These are phyloP conservation scores for Celastrina argiolus DNA, from an alignment of 2,888 invertebrate genomes.

Conservation along the genomic window DNA sequence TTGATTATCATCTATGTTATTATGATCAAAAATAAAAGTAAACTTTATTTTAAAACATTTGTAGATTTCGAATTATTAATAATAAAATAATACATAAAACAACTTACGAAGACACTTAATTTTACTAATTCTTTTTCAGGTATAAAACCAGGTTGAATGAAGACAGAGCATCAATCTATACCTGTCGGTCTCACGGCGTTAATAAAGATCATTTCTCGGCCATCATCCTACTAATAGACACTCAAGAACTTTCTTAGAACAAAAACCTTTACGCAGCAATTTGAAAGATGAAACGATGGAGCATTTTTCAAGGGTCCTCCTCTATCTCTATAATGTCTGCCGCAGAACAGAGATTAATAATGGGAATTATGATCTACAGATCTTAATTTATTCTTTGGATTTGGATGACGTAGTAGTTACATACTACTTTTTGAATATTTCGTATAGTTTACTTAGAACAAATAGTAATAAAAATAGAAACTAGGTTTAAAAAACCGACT, in stretches of 20 bases:
- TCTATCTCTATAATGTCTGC: conserved; percentile 3
- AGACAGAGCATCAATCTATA: conserved; percentile 27
- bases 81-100: too few relatives aligned
- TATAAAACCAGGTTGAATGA: background rate
- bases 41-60: too few relatives aligned
- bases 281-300: conserved; percentile 23
- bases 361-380: background rate
- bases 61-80: too few relatives aligned
- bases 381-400: background rate
- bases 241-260: conserved; percentile 24
- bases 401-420: background rate
- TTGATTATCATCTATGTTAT: too few relatives aligned
- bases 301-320: conserved; percentile 23
- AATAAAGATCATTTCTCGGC: conserved; percentile 24
- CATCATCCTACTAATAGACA: conserved; percentile 26
- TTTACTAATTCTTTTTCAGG: too few relatives aligned
- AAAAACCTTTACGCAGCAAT: conserved; percentile 24
- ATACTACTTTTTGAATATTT: too few relatives aligned
- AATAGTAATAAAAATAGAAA: too few relatives aligned
- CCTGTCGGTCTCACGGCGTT: conserved; percentile 28
- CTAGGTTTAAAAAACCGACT: too few relatives aligned
- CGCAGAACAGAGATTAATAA: background rate
- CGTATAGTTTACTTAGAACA: too few relatives aligned
- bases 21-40: too few relatives aligned
- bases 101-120: too few relatives aligned